Percentiles rank a stretch among this genome's conserved stretches.
Conservation (phyloP, 2,888 invertebrate species). For the Leucoma salicis region DNA sequence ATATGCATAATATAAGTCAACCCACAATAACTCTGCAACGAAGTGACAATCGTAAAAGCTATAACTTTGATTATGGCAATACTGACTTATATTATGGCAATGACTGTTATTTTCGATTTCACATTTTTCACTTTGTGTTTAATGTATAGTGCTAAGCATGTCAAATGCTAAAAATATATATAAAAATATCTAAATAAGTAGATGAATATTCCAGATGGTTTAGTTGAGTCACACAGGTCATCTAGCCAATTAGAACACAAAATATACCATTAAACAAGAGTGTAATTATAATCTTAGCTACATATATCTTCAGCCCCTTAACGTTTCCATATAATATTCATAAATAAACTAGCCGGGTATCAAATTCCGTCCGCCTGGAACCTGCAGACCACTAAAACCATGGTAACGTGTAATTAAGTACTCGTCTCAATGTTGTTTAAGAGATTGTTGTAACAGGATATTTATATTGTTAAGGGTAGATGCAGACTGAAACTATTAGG, state of each 20-base stretch:
- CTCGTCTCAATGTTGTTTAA: constrained; percentile 17
- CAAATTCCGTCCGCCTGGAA: constrained; percentile 24
- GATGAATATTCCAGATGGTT: too few species aligned
- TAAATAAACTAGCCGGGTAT: constrained; percentile 13
- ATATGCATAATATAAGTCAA: too few species aligned
- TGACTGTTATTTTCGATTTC: too few species aligned
- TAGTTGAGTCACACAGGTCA: too few species aligned
- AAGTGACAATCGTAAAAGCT: too few species aligned
- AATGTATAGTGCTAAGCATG: too few species aligned
- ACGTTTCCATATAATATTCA: not conserved
- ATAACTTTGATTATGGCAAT: too few species aligned
- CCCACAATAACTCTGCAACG: too few species aligned
- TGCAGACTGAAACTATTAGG: not conserved
- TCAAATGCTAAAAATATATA: too few species aligned
- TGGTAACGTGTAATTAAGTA: constrained; percentile 16
- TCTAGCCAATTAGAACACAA: not conserved
- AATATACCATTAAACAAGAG: not conserved
- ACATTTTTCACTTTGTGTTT: too few species aligned
- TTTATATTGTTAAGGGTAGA: constrained; percentile 2
- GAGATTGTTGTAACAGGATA: constrained; percentile 16
- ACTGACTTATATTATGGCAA: too few species aligned
- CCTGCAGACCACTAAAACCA: constrained; percentile 13
- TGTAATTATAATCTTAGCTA: not conserved
- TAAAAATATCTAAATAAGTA: too few species aligned
- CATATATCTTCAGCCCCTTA: not conserved